Percentiles rank a stretch among this genome's conserved stretches.
These are phyloP conservation scores for Pelvicachromis taeniatus DNA, from an alignment of 2,113 vertebrate genomes.

Conservation along the genomic window DNA sequence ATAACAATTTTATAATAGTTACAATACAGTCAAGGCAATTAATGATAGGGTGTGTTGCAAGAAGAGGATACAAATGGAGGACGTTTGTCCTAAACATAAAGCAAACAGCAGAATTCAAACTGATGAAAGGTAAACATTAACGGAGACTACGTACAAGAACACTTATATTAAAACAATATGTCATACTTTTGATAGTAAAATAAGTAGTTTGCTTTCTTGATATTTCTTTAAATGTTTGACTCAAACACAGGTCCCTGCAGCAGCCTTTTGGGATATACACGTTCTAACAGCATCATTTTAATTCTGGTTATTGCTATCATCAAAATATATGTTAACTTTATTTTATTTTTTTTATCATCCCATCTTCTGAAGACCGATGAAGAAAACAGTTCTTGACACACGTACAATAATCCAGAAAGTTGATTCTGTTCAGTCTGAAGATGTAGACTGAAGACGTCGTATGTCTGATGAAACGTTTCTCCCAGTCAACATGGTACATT, in stretches of 20 bases:
- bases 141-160: neutral
- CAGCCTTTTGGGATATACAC: neutral
- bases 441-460: neutral
- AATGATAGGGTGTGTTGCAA: neutral
- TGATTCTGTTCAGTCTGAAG: neutral
- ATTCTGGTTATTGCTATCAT: neutral
- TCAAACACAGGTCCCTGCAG: fast-evolving
- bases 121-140: fast-evolving
- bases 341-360: neutral
- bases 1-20: neutral
- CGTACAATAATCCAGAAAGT: neutral
- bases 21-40: neutral
- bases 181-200: neutral
- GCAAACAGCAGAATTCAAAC: neutral
- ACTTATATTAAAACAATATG: neutral
- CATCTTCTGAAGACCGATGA: neutral
- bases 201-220: neutral
- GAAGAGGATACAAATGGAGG: neutral
- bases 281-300: neutral
- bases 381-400: neutral
- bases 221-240: neutral
- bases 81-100: neutral
- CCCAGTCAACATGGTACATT: neutral
- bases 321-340: neutral
- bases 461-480: fast-evolving